Conservation (phyloP, 1,140 invertebrate species). For the Ceratitis capitata region DNA sequence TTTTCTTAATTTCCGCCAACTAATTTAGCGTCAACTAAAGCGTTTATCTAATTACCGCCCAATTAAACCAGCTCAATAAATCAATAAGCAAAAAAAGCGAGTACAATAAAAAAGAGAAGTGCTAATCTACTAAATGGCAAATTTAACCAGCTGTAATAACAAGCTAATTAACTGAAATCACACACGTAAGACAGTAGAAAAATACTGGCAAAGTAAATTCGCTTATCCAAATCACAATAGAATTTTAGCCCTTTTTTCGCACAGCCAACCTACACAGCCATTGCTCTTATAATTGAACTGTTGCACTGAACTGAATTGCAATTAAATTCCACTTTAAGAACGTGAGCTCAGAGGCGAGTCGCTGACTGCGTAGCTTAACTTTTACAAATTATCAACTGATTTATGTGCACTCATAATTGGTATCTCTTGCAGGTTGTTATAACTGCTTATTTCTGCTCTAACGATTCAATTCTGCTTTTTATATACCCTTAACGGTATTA, state of each 20-base stretch:
- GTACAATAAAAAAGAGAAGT: not conserved
- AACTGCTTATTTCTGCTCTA: not conserved
- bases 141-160: not conserved
- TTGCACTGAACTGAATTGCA: not conserved
- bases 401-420: slow-evolving; percentile 30
- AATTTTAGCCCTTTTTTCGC: not conserved
- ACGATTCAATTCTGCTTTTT: not conserved
- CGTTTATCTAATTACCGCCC: slow-evolving; percentile 6
- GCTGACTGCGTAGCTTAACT: not conserved
- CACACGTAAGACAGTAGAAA: not conserved
- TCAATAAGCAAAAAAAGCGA: not conserved
- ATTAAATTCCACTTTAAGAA: slow-evolving; percentile 27
- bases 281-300: not conserved
- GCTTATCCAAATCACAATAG: not conserved
- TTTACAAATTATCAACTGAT: slow-evolving; percentile 34
- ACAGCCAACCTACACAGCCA: not conserved
- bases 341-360: not conserved
- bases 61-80: slow-evolving; percentile 19
- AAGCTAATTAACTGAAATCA: not conserved
- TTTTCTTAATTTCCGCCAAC: not conserved
- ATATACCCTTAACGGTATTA: too few species aligned
- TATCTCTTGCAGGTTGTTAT: not conserved
- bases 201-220: not conserved
- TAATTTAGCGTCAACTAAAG: not conserved
- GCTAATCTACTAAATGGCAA: not conserved